Conservation (phyloP, 2,888 invertebrate genomes). For the Callyntrura sp. region DNA sequence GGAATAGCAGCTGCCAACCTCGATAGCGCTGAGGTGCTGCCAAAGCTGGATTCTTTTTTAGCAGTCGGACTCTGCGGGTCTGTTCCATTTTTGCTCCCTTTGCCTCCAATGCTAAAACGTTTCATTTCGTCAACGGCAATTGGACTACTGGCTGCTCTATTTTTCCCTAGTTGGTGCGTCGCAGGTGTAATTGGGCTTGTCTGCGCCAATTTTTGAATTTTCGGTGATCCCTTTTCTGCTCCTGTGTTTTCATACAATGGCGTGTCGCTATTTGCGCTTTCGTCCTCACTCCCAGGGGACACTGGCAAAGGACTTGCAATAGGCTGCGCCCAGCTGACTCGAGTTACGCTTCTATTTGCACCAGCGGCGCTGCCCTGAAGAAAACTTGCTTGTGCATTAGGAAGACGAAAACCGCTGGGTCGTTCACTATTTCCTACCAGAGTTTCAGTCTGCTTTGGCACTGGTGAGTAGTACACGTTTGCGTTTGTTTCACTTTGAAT, state of each 20-base stretch:
- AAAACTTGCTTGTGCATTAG: conserved; percentile 72
- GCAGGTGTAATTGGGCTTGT: conserved; percentile 3
- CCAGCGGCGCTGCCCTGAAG: conserved; percentile 74
- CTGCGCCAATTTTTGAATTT: conserved; percentile 58
- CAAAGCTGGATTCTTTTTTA: conserved; percentile 58
- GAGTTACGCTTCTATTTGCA: conserved; percentile 55
- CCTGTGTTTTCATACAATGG: conserved; percentile 79
- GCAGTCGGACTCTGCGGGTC: background rate
- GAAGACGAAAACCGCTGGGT: conserved; percentile 24
- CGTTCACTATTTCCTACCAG: conserved; percentile 68
- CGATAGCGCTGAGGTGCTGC: conserved; percentile 79
- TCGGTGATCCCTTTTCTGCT: conserved; percentile 54
- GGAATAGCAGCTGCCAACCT: conserved; percentile 82
- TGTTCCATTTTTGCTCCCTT: background rate
- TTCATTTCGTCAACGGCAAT: conserved; percentile 75
- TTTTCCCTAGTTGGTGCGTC: conserved; percentile 37
- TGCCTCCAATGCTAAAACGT: conserved; percentile 38
- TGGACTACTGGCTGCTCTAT: conserved; percentile 69
- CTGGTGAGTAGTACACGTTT: conserved; percentile 81
- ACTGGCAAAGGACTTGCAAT: conserved; percentile 80
- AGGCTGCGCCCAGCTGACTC: conserved; percentile 83
- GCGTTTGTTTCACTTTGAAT: conserved; percentile 80
- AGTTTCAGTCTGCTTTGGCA: conserved; percentile 72
- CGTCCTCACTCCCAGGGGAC: conserved; percentile 76
- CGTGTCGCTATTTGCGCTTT: conserved; percentile 78